Evolutionary conservation across 2,888 invertebrate species (phyloP).

Genomic region (Corythucha ciliata): DNA sequence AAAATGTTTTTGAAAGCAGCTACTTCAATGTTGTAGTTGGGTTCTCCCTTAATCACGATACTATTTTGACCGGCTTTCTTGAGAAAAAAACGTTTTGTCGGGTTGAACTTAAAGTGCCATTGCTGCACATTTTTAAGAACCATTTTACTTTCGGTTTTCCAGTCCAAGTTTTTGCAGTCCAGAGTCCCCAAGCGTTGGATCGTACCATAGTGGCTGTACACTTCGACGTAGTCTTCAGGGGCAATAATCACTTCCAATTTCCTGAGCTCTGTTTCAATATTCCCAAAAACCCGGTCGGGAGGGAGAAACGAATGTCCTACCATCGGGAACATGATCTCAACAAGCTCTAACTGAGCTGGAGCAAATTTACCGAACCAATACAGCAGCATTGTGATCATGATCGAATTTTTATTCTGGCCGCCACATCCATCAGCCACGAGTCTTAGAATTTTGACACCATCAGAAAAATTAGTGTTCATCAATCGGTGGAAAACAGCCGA

Average conservation of each 20-base stretch:
- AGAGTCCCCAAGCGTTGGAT: slow-evolving; percentile 24
- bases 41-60: not conserved
- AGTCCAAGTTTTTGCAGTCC: slow-evolving; percentile 28
- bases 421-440: no score
- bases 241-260: slow-evolving; percentile 29
- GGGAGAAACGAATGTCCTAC: slow-evolving; percentile 37
- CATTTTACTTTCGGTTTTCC: slow-evolving; percentile 24
- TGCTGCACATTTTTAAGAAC: slow-evolving; percentile 10
- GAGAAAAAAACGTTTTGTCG: slow-evolving; percentile 16
- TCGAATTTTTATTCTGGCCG: no score
- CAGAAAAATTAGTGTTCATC: slow-evolving; percentile 18
- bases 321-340: slow-evolving; percentile 35
- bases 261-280: no score
- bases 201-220: slow-evolving; percentile 28
- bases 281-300: slow-evolving; percentile 36
- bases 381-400: slow-evolving; percentile 35
- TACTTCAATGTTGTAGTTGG: no score
- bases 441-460: no score
- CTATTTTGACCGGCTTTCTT: not conserved
- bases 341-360: slow-evolving; percentile 27
- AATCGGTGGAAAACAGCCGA: slow-evolving; percentile 36
- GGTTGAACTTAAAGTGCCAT: no score
- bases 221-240: slow-evolving; percentile 30
- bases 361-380: slow-evolving; percentile 32
- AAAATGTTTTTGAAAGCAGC: no score